Evolutionary conservation across 2,113 vertebrate species (phyloP).

Genomic region (Heterotilapia buettikoferi): DNA sequence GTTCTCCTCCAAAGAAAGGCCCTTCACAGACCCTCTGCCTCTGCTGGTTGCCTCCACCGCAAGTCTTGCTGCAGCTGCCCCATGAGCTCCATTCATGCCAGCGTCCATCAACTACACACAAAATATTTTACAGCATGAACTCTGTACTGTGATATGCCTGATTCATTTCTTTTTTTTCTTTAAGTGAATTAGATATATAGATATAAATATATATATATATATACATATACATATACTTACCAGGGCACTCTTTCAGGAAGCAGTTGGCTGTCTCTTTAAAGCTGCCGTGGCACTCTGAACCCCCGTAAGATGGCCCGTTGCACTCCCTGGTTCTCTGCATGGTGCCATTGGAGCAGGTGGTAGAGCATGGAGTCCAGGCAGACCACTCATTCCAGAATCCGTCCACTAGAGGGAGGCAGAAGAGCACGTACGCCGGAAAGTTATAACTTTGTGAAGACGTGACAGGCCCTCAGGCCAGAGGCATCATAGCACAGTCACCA

Average conservation of each 20-base stretch:
- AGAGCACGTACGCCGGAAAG: not conserved
- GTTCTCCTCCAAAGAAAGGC: conserved; percentile 85
- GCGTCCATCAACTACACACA: conserved; percentile 83
- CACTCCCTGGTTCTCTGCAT: conserved; percentile 90
- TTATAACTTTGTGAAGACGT: not conserved
- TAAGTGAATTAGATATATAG: not conserved
- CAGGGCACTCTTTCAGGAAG: conserved; percentile 91
- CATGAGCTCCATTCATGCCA: conserved; percentile 89
- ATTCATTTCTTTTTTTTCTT: not conserved
- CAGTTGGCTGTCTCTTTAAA: conserved; percentile 87
- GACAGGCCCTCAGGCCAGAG: not conserved
- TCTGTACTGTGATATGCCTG: not conserved
- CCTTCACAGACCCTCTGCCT: conserved; percentile 85
- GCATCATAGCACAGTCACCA: not conserved
- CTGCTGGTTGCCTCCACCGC: conserved; percentile 86
- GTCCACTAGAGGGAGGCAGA: conserved; percentile 84
- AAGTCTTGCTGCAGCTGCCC: conserved; percentile 86
- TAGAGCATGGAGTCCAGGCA: conserved; percentile 85
- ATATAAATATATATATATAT: not conserved
- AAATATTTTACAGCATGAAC: not conserved
- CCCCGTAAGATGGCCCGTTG: conserved; percentile 93
- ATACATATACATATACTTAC: conserved; percentile 53
- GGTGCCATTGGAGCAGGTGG: conserved; percentile 93
- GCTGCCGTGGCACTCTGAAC: conserved; percentile 89
- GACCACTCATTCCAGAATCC: conserved; percentile 98